Percentiles rank a stretch among this genome's conserved stretches.
Conservation (phyloP, 1,140 invertebrate genomes). For the Drosophila paulistorum region DNA sequence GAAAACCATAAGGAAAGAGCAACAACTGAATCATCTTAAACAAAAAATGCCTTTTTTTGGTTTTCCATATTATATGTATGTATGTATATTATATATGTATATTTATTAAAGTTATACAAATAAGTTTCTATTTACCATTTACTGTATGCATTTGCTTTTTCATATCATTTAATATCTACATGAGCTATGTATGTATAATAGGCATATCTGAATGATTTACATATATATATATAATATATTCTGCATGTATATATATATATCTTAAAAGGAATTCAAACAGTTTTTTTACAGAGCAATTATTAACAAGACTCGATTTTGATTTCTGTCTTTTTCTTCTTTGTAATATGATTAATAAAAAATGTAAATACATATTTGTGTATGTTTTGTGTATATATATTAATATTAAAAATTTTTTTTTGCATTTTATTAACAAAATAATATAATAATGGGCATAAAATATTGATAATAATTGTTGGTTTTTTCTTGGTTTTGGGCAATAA, state of each 20-base stretch:
- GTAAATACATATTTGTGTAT: conserved; percentile 2
- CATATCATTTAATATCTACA: conserved; percentile 64
- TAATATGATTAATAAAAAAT: conserved; percentile 16
- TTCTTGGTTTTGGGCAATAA: neutral
- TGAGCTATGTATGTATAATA: conserved; percentile 29
- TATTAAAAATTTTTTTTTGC: conserved; percentile 29
- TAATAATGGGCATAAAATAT: conserved; percentile 31
- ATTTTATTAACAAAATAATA: conserved; percentile 61
- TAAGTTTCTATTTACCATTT: conserved; percentile 45
- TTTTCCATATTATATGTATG: too few relatives aligned
- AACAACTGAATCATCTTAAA: too few relatives aligned
- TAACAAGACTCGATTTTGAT: conserved; percentile 5
- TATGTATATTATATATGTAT: conserved; percentile 29
- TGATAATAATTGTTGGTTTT: conserved; percentile 31
- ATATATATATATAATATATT: conserved; percentile 31
- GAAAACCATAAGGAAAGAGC: too few relatives aligned
- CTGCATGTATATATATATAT: conserved; percentile 26
- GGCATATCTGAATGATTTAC: conserved; percentile 14
- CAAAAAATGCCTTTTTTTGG: too few relatives aligned
- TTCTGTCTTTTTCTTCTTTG: neutral
- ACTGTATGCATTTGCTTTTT: conserved; percentile 54
- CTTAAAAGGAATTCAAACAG: conserved; percentile 7
- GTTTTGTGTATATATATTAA: conserved; percentile 18
- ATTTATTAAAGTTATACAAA: conserved; percentile 48
- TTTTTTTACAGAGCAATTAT: conserved; percentile 1